Evolutionary conservation across 2,113 vertebrate genomes (phyloP).

Genomic region (Chascanopsetta lugubris): DNA sequence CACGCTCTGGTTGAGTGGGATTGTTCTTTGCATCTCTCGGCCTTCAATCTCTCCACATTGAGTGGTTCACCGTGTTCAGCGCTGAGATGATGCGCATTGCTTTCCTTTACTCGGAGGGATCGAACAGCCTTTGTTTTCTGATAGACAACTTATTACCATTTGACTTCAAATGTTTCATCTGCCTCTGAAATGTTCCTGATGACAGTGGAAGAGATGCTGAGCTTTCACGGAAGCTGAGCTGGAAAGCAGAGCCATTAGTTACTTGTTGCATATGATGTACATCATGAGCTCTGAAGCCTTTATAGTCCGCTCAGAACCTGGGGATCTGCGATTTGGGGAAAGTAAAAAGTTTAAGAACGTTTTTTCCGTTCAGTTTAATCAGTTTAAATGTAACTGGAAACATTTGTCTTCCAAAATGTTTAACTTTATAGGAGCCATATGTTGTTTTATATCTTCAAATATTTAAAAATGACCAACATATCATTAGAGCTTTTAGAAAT

Average conservation of each 20-base stretch:
- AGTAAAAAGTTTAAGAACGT: no score
- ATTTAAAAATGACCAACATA: no score
- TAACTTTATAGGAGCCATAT: no score
- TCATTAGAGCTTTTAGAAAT: no score
- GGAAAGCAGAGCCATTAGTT: background rate
- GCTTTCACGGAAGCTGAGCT: constrained; percentile 4
- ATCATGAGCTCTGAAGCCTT: no score
- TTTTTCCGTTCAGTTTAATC: no score
- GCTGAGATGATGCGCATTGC: constrained; percentile 28
- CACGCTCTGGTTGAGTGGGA: background rate
- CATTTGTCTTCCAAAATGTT: no score
- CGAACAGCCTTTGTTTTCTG: constrained; percentile 12
- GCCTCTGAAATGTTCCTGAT: constrained; percentile 9
- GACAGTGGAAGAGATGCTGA: background rate
- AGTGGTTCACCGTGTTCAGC: constrained; percentile 46
- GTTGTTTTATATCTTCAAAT: no score
- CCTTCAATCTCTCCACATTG: constrained; percentile 35
- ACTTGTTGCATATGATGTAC: background rate
- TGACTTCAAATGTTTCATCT: constrained; percentile 41
- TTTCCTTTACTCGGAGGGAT: constrained; percentile 7
- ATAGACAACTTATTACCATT: constrained; percentile 23
- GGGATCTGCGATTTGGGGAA: no score
- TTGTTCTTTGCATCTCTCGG: background rate
- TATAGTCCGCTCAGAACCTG: no score
- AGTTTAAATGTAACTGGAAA: no score